Evolutionary conservation across 1,140 invertebrate species (phyloP).

Genomic region (Drosophila tsacasi): DNA sequence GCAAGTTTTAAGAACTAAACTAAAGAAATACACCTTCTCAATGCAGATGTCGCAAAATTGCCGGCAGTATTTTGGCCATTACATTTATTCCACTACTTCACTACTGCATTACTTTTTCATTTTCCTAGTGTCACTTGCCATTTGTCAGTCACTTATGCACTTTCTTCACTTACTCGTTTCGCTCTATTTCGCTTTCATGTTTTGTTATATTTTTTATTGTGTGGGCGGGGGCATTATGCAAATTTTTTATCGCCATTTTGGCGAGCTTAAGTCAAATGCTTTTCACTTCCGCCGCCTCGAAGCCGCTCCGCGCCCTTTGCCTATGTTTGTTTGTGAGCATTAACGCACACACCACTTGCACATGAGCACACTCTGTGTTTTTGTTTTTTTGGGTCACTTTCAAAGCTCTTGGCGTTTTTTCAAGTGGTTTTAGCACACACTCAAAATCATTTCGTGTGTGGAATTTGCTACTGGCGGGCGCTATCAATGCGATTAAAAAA

Average conservation of each 20-base stretch:
- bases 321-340: constrained; percentile 50
- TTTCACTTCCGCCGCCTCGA: constrained; percentile 13
- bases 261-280: constrained; percentile 43
- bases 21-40: background rate
- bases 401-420: constrained; percentile 58
- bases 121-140: constrained; percentile 39
- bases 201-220: constrained; percentile 11
- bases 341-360: constrained; percentile 33
- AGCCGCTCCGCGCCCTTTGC: constrained; percentile 11
- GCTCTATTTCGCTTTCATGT: constrained; percentile 35
- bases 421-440: constrained; percentile 73
- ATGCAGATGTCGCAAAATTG: too few relatives aligned
- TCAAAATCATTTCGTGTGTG: constrained; percentile 71
- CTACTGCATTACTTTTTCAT: constrained; percentile 9
- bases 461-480: constrained; percentile 43
- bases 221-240: constrained; percentile 38
- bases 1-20: background rate
- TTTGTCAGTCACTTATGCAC: constrained; percentile 43
- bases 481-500: constrained; percentile 83
- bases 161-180: constrained; percentile 9
- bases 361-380: constrained; percentile 9
- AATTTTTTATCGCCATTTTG: constrained; percentile 55
- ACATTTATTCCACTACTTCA: constrained; percentile 9
- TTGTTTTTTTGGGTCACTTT: constrained; percentile 79
- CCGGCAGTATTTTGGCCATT: background rate